Percentiles rank a stretch among this genome's conserved stretches.
Evolutionary conservation across 2,888 invertebrate genomes (phyloP).

Genomic region (Diaprepes abbreviatus): DNA sequence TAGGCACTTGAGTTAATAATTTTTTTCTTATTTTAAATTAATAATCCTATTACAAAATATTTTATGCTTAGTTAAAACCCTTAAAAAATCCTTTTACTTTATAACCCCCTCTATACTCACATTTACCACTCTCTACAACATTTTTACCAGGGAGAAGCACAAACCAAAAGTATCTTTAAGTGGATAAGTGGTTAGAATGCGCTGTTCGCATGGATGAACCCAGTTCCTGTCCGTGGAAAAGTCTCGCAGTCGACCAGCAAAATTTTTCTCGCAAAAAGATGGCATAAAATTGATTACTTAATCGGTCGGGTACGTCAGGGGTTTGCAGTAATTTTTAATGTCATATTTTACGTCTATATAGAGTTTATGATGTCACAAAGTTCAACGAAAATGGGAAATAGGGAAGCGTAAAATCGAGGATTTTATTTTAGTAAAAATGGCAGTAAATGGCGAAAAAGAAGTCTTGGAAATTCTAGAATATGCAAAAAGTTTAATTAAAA

Average conservation of each 20-base stretch:
- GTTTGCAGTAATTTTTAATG: conserved; percentile 50
- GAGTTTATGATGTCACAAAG: conserved; percentile 50
- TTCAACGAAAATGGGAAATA: conserved; percentile 34
- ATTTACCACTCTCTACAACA: conserved; percentile 26
- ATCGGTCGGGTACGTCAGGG: conserved; percentile 17
- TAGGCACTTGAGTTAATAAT: too few relatives aligned
- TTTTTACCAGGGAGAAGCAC: conserved; percentile 41
- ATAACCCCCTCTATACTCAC: conserved; percentile 8
- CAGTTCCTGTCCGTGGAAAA: conserved; percentile 65
- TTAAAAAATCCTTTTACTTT: neutral
- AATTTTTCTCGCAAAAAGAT: conserved; percentile 6
- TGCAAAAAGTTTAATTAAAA: too few relatives aligned
- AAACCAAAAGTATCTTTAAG: conserved; percentile 58
- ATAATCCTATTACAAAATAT: too few relatives aligned
- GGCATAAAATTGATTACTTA: neutral
- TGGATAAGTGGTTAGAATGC: conserved; percentile 67
- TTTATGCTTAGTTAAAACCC: neutral
- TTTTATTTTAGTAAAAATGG: conserved; percentile 32
- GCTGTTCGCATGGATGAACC: conserved; percentile 66
- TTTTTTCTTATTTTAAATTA: too few relatives aligned
- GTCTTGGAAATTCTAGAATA: too few relatives aligned
- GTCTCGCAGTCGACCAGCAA: conserved; percentile 55
- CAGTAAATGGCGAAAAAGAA: too few relatives aligned
- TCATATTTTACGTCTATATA: conserved; percentile 50
- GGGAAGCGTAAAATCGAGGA: conserved; percentile 32